Conservation (phyloP, 2,797 vertebrate species). For the Pseudochaenichthys georgianus region DNA sequence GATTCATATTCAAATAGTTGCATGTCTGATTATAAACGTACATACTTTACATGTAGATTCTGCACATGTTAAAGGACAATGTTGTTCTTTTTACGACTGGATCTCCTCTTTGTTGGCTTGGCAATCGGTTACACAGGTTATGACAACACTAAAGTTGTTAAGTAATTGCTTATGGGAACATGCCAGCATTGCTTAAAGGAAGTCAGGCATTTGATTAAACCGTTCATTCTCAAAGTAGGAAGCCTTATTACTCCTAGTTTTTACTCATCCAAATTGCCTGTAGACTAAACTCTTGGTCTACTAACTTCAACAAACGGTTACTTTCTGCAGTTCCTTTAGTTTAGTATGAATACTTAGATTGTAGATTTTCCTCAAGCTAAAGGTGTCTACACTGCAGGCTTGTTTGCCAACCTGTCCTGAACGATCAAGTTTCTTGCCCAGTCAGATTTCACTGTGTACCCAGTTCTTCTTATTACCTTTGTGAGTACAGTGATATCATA, state of each 20-base stretch:
- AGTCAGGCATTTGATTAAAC: background rate
- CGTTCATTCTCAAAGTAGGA: background rate
- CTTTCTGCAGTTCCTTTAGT: background rate
- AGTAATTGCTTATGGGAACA: background rate
- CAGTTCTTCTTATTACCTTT: constrained; percentile 3
- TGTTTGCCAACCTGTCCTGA: constrained; percentile 12
- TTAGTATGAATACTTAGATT: constrained; percentile 4
- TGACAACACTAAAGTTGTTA: constrained; percentile 4
- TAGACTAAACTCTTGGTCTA: background rate
- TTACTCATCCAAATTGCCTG: background rate
- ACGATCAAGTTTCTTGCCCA: background rate
- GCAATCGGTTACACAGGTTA: background rate
- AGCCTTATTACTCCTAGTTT: background rate
- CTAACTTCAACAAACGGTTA: background rate
- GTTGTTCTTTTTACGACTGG: background rate
- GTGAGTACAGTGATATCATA: no score
- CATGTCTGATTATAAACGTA: background rate
- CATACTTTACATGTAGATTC: background rate
- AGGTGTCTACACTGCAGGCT: background rate
- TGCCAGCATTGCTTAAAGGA: background rate
- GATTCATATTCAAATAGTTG: background rate
- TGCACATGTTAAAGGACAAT: background rate
- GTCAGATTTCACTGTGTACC: constrained; percentile 6
- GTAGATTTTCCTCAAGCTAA: background rate
- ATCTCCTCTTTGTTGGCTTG: background rate